Evolutionary conservation across 2,113 vertebrate species (phyloP).

Genomic region (Drymodes brunneopygia): DNA sequence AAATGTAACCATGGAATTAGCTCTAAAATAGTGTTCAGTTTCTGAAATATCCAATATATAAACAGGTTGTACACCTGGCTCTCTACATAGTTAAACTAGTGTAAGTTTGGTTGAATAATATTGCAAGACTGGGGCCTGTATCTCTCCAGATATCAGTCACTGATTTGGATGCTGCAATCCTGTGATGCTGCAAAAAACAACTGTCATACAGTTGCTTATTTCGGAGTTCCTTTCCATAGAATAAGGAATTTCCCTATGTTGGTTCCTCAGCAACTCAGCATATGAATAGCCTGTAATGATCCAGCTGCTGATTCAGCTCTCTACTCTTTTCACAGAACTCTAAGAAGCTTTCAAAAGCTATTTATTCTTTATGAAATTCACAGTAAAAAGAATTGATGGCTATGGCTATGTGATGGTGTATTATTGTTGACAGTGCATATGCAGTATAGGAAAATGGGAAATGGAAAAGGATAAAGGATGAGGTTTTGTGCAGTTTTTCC

Average conservation of each 20-base stretch:
- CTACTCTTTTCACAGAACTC: not conserved
- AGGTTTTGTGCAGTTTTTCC: not conserved
- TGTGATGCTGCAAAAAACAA: not conserved
- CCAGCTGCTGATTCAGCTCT: not conserved
- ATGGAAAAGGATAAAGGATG: not conserved
- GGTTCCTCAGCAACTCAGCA: not conserved
- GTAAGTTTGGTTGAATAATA: not conserved
- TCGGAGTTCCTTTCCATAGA: not conserved
- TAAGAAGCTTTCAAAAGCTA: not conserved
- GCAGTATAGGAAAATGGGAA: not conserved
- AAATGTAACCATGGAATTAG: not conserved
- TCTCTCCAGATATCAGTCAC: not conserved
- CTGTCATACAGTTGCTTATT: not conserved
- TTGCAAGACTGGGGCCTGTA: not conserved
- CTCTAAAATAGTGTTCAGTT: not conserved
- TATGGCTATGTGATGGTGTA: not conserved
- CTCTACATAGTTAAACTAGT: not conserved
- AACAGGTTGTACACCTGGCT: not conserved
- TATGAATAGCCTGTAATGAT: not conserved
- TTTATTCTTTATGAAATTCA: not conserved
- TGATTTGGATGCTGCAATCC: not conserved
- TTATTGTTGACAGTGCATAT: not conserved
- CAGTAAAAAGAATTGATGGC: not conserved
- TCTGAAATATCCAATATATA: not conserved
- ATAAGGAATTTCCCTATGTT: not conserved